A percentile compares a stretch with the other conserved stretches of the same genome.
Conservation (phyloP, 2,113 vertebrate genomes). For the Albula goreensis region DNA sequence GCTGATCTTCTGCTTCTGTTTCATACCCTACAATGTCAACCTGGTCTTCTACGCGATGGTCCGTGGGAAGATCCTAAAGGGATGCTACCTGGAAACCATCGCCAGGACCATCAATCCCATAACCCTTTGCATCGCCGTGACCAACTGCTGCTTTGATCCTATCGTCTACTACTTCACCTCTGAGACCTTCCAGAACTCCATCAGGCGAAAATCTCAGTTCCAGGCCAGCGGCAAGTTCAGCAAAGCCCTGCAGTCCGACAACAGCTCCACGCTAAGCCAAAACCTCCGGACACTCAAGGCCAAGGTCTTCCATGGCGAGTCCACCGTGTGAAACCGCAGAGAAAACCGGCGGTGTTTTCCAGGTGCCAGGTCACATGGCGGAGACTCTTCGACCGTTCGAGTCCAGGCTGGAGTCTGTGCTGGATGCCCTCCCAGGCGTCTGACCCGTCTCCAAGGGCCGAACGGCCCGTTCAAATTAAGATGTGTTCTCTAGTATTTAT, state of each 20-base stretch:
- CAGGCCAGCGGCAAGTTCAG: conserved; percentile 60
- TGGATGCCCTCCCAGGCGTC: too few species aligned
- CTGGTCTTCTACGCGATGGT: conserved; percentile 82
- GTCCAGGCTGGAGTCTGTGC: too few species aligned
- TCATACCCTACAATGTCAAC: conserved; percentile 80
- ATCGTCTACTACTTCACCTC: conserved; percentile 86
- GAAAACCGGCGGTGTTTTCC: too few species aligned
- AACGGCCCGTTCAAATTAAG: too few species aligned
- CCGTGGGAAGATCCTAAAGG: conserved; percentile 73
- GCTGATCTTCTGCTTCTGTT: conserved; percentile 82
- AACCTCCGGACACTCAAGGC: conserved; percentile 67
- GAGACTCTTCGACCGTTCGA: too few species aligned
- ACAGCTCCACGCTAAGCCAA: conserved; percentile 60
- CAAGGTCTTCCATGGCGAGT: conserved; percentile 75
- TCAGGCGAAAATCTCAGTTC: conserved; percentile 69
- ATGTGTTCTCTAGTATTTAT: too few species aligned
- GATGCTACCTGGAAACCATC: conserved; percentile 69
- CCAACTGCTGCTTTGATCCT: conserved; percentile 85
- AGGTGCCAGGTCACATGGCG: too few species aligned
- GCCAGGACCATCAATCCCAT: conserved; percentile 80
- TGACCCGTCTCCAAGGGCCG: too few species aligned
- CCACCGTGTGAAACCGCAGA: conserved; percentile 65
- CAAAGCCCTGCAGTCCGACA: conserved; percentile 61
- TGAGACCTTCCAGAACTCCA: conserved; percentile 82
- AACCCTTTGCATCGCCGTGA: conserved; percentile 79